These are phyloP conservation scores for Pammene fasciana DNA, from an alignment of 2,888 invertebrate genomes.

Conservation along the genomic window DNA sequence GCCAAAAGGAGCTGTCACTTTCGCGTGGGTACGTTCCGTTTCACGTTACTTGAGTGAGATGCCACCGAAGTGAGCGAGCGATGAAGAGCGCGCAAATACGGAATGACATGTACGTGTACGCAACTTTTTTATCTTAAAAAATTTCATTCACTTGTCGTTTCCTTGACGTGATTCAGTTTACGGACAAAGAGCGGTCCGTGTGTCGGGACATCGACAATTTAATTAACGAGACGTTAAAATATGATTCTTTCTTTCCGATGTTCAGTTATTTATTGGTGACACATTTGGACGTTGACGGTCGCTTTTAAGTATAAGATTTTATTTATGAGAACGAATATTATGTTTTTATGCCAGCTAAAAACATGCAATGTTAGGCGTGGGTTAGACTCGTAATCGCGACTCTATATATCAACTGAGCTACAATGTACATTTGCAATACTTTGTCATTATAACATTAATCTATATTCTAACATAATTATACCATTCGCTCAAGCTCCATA, in stretches of 20 bases:
- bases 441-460: background rate
- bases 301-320: conserved; percentile 17
- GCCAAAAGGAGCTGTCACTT: conserved; percentile 67
- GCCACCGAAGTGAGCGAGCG: conserved; percentile 51
- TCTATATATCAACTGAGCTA: too few relatives aligned
- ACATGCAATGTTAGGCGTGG: background rate
- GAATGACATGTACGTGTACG: conserved; percentile 30
- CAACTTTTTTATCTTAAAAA: conserved; percentile 53
- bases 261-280: conserved; percentile 28
- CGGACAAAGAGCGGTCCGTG: conserved; percentile 26
- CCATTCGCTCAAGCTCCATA: background rate
- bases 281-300: conserved; percentile 20
- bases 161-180: conserved; percentile 52
- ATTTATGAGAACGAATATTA: conserved; percentile 21
- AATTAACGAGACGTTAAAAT: conserved; percentile 41
- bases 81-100: conserved; percentile 49
- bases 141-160: conserved; percentile 61
- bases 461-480: background rate
- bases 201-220: conserved; percentile 36
- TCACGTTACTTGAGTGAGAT: conserved; percentile 49
- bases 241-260: conserved; percentile 32
- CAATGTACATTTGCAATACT: too few relatives aligned
- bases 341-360: background rate
- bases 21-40: conserved; percentile 55
- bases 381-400: too few relatives aligned